phyloP scores from a whole-genome alignment of 2,888 invertebrate species.

The Plebejus argus region DNA sequence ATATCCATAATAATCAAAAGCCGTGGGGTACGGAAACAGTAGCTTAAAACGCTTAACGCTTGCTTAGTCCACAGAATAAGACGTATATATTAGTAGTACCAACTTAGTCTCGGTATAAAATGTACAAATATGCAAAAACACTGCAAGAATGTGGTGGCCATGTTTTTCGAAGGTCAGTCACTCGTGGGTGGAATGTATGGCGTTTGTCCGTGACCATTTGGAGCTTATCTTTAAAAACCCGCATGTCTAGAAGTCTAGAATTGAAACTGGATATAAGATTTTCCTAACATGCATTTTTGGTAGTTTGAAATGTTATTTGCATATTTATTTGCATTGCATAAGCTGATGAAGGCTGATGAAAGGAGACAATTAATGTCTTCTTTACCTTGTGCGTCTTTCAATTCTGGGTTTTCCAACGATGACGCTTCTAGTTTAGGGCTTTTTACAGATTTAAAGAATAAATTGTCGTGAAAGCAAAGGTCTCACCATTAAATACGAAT shows the following conservation, averaged over 20 bases:
- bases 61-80: too few relatives aligned
- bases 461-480: too few relatives aligned
- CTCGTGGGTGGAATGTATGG: not conserved
- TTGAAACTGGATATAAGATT: not conserved
- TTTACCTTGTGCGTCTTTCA: not conserved
- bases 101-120: not conserved
- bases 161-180: slow-evolving; percentile 5
- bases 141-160: not conserved
- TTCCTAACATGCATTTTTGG: not conserved
- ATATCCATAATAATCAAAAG: not conserved
- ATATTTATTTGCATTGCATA: not conserved
- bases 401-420: not conserved
- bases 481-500: too few relatives aligned
- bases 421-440: not conserved
- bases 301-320: not conserved
- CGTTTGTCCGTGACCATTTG: not conserved
- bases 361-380: not conserved
- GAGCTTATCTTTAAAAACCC: not conserved
- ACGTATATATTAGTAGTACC: too few relatives aligned
- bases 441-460: not conserved
- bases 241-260: not conserved
- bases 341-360: not conserved
- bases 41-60: not conserved
- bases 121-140: not conserved
- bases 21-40: not conserved